Evolutionary conservation across 1,140 invertebrate genomes (phyloP), one percentile per base, ranked within the genome.

Genomic region (Chlorops oryzae): DNA sequence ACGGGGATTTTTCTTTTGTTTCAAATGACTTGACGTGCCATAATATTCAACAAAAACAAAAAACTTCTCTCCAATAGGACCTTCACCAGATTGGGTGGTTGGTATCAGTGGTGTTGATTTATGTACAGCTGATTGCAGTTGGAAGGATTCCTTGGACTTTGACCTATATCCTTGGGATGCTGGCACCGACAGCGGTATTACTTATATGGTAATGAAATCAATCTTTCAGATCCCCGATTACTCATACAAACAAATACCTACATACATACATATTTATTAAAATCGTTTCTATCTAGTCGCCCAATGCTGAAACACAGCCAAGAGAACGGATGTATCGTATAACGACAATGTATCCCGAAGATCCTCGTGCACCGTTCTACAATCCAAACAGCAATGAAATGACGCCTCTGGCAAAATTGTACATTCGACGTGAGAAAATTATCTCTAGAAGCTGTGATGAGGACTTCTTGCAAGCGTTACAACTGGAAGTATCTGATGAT

Each of bases 31-130:
- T n/a, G n/a, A n/a, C n/a, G n/a, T n/a, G n/a, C n/a, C n/a, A n/a
- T n/a, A n/a, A n/a, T n/a, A n/a, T n/a, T n/a, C n/a, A n/a, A n/a
- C n/a, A n/a, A n/a, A n/a, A n/a, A n/a, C n/a, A n/a, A n/a, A n/a
- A 7, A 5, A 27, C 17, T 47, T 37, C 12, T 23, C 18, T 40
- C 7, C 23, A 13, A 10, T 25, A 53, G 51, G 89, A 1, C 95
- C 94, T 1, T 90, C 89, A 15, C 94, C 94, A 0, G 94, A 98
- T 74, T 98, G 94, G 94, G 88, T 96, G 34, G 85, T 96, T 22
- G 95, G 94, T 15, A 81, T 96, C 1, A 90, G 82, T 52, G 84
- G 84, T 4, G 66, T 95, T 21, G 89, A 96, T 70, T 77, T 98
- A 1, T 98, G 94, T 63, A 77, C 86, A 17, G 79, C 81, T 34